Conservation (phyloP, 1,140 invertebrate species). For the Procambarus clarkii region DNA sequence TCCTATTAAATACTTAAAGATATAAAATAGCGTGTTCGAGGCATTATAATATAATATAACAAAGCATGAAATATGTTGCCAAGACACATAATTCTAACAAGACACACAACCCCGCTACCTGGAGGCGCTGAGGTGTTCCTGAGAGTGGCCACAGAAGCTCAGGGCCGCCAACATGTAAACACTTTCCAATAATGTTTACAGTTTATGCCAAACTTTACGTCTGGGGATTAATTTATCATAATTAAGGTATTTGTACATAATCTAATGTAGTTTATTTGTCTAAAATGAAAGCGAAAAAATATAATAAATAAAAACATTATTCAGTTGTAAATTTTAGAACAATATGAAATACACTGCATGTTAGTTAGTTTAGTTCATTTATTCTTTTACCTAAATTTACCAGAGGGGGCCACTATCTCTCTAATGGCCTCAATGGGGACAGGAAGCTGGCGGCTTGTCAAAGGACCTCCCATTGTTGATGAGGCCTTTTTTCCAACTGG, state of each 20-base stretch:
- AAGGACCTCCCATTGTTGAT: too few species aligned
- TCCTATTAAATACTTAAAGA: too few species aligned
- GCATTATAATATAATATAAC: not conserved
- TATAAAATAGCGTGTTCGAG: not conserved
- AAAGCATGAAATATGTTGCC: not conserved
- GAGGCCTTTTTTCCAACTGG: too few species aligned
- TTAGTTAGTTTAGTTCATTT: too few species aligned
- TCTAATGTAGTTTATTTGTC: not conserved
- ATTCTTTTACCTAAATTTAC: too few species aligned
- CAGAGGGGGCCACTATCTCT: too few species aligned
- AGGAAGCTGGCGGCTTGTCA: too few species aligned
- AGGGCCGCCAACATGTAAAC: constrained; percentile 4
- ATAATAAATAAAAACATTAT: not conserved
- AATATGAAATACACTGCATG: not conserved
- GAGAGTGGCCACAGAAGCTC: not conserved
- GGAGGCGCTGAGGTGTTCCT: not conserved
- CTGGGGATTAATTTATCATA: not conserved
- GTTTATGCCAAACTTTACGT: not conserved
- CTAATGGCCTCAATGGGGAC: too few species aligned
- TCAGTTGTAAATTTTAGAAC: not conserved
- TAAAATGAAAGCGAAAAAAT: not conserved
- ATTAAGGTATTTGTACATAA: not conserved
- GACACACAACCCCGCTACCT: not conserved
- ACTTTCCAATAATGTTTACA: not conserved
- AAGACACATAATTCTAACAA: not conserved